Evolutionary conservation across 2,797 vertebrate species (phyloP), one percentile per base, ranked within the genome.

Genomic region (Sebastolobus altivelis): DNA sequence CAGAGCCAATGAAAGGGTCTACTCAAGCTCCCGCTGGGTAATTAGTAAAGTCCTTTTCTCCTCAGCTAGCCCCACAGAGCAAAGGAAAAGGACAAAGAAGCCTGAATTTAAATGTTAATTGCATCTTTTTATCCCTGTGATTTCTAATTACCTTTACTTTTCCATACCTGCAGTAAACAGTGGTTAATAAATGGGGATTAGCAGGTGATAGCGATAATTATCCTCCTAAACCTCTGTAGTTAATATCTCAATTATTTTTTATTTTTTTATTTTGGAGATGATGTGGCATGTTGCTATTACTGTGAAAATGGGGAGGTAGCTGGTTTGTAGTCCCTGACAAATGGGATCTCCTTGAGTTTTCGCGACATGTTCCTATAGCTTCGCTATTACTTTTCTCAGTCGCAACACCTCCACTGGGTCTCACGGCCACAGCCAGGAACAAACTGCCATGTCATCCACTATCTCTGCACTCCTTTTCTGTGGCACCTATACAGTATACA

Each of bases 101-200:
- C 75, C 76, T 55, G 80, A 1, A 85, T 91, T 89, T 72, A 78
- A 88, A 90, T 92, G 74, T 77, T 91, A 93, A 94, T 92, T 91
- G 80, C 81, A 81, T 84, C 70, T 92, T 87, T 81, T 80, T 84
- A 77, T 84, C 72, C 72, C 69, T 82, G 72, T 88, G 62, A 84
- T 90, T 91, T 92, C 52, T 89, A 90, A 93, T 93, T 87, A 80
- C 81, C 66, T 86, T 84, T 69, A 78, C 79, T 79, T 79, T 91
- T 90, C 79, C 83, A 78, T 60, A 77, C 40, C 69, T 87, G 58
- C 74, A 71, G 79, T 94, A 93, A 94, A 93, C 88, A 87, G 75
- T 70, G 73, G 82, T 84, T 91, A 90, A 94, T 82, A 68, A 89
- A 89, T 80, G 61, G 49, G 73, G 75, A 85, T 85, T 86, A 78